Base-by-base conservation (phyloP, 1,140 invertebrate genomes). In the Hesperophylax magnus region DNA sequence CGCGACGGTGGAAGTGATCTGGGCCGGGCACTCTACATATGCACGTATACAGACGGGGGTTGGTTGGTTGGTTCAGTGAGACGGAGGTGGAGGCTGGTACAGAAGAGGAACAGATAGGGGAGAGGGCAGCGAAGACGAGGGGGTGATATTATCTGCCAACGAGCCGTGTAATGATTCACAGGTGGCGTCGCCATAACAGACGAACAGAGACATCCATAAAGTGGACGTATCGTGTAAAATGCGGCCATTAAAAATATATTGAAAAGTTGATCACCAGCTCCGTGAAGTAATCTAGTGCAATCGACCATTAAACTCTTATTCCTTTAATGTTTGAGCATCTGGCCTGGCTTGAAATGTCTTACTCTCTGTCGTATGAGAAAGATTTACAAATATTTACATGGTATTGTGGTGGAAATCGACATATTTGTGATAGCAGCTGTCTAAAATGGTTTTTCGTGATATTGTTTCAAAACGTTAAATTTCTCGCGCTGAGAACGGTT, bases 161-260 rank as follows among this genome's bases (percentile, higher is more conserved):
- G 76, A 81, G 67, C 47, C 76, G 80, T 78, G 80, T 81, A 81
- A 81, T 81, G 69, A 76, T 18, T 54, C 76, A 67, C 76, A 78
- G 80, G 76, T 81, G 76, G 53, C 52, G 56, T 39, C 24, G 31
- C 18, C 69, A 72, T 53, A 72, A 53, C 34, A 58, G n/a, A 31
- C 63, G 17, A 67, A n/a, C 1, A 67, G 63, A 67, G 27, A 34
- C 63, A 15, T 65, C 18, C 24, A 22, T 22, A 17, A 65, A 27
- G 24, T 58, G 20, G 56, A 27, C 61, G 24, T 58, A 58, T 58
- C 61, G 24, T 27, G 18, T 24, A 24, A 65, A 65, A 65, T 65
- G 24, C 61, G 24, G 8, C 56, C n/a, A 47, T 47, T 47, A 47
- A 47, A 47, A 47, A 47, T 47, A 47, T 47, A 47, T 47, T 47